Evolutionary conservation across 2,888 invertebrate genomes (phyloP).

Genomic region (Trissoscelio sp.): DNA sequence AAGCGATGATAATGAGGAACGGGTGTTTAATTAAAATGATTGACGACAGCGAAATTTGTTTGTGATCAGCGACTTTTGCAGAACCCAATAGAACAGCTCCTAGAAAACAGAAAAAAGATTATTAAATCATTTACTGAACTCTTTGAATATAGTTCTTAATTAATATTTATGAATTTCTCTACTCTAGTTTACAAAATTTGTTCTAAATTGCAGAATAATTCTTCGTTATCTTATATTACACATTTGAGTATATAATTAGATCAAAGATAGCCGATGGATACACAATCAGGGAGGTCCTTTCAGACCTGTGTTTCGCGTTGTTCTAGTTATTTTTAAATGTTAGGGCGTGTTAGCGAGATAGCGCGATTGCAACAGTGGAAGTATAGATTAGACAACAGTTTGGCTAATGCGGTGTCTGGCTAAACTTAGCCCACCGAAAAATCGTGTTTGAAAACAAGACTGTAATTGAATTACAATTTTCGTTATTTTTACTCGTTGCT

Average conservation of each 20-base stretch:
- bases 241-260: not conserved
- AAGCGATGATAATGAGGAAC: not conserved
- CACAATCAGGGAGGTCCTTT: not conserved
- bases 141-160: no score
- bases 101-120: not conserved
- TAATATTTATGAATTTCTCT: no score
- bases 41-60: not conserved
- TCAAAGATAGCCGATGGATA: not conserved
- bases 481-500: not conserved
- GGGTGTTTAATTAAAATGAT: not conserved
- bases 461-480: not conserved
- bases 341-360: slow-evolving; percentile 21
- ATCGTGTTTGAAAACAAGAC: slow-evolving; percentile 23
- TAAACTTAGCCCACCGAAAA: slow-evolving; percentile 20
- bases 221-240: not conserved
- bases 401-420: slow-evolving; percentile 28
- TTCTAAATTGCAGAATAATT: not conserved
- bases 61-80: not conserved
- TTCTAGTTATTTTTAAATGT: slow-evolving; percentile 43
- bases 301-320: slow-evolving; percentile 7
- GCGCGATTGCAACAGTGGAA: slow-evolving; percentile 28
- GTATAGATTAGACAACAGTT: slow-evolving; percentile 44
- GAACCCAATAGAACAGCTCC: not conserved
- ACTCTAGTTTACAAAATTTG: no score
- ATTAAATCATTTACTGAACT: not conserved